These are phyloP conservation scores for Struthidea cinerea DNA, from an alignment of 2,113 vertebrate species.

Conservation along the genomic window DNA sequence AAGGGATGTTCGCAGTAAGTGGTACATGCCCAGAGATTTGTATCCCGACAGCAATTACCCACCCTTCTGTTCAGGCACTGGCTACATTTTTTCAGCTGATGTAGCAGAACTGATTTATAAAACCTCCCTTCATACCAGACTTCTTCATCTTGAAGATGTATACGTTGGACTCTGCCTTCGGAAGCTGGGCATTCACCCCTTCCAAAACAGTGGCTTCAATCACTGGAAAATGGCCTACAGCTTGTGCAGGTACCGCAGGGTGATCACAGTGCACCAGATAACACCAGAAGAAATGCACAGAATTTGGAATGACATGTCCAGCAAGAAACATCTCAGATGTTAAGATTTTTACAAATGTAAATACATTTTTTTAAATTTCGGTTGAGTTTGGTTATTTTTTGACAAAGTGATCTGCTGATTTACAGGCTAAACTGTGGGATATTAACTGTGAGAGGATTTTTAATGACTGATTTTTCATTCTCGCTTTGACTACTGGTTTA, in stretches of 20 bases:
- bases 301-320: slow-evolving; percentile 99
- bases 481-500: slow-evolving; percentile 60
- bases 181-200: slow-evolving; percentile 95
- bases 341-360: slow-evolving; percentile 77
- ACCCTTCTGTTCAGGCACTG: slow-evolving; percentile 96
- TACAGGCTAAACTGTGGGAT: slow-evolving; percentile 44
- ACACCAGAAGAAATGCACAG: slow-evolving; percentile 98
- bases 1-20: slow-evolving; percentile 96
- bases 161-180: slow-evolving; percentile 95
- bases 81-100: slow-evolving; percentile 96
- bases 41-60: slow-evolving; percentile 97
- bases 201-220: slow-evolving; percentile 99
- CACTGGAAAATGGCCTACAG: slow-evolving; percentile 99
- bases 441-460: slow-evolving; percentile 65
- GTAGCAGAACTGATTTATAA: slow-evolving; percentile 97
- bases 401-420: slow-evolving; percentile 46
- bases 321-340: slow-evolving; percentile 98
- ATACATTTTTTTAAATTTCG: slow-evolving; percentile 59
- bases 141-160: slow-evolving; percentile 96
- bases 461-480: slow-evolving; percentile 63
- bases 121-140: slow-evolving; percentile 93
- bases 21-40: slow-evolving; percentile 97
- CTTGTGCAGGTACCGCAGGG: slow-evolving; percentile 91
- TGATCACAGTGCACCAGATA: slow-evolving; percentile 98
- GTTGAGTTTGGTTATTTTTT: slow-evolving; percentile 47